Evolutionary conservation across 2,113 vertebrate species (phyloP).

Genomic region (Xenopus tropicalis): DNA sequence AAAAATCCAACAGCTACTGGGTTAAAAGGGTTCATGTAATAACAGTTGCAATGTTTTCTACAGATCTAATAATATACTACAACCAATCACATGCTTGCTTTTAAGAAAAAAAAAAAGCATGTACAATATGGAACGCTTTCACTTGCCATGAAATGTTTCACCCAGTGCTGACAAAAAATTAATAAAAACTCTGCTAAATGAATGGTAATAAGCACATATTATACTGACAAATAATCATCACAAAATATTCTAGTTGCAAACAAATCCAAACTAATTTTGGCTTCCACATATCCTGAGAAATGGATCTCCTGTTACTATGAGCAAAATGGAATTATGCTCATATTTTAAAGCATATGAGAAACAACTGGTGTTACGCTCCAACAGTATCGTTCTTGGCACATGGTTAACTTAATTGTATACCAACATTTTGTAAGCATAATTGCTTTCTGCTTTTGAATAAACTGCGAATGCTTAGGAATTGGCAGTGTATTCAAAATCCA

Average conservation of each 20-base stretch:
- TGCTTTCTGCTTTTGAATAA: constrained; percentile 36
- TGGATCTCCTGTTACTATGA: constrained; percentile 11
- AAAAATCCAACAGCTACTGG: too few species aligned
- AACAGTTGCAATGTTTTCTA: too few species aligned
- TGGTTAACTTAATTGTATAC: background rate
- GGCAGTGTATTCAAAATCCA: constrained; percentile 27
- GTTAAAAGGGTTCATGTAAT: too few species aligned
- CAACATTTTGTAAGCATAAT: constrained; percentile 34
- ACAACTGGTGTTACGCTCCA: constrained; percentile 22
- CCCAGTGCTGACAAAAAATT: too few species aligned
- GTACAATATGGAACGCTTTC: too few species aligned
- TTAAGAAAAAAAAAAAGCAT: too few species aligned
- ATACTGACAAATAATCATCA: background rate
- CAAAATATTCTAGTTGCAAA: background rate
- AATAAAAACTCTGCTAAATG: too few species aligned
- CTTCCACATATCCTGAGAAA: background rate
- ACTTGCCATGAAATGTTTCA: too few species aligned
- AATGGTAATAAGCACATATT: too few species aligned
- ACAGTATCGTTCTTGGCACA: constrained; percentile 33
- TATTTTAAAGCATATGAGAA: constrained; percentile 41
- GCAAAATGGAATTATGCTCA: background rate
- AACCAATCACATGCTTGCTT: too few species aligned
- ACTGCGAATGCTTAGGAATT: constrained; percentile 11
- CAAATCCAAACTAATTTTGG: constrained; percentile 29
- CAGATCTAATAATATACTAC: too few species aligned